phyloP scores from a whole-genome alignment of 2,797 vertebrate genomes.

The Picus viridis region DNA sequence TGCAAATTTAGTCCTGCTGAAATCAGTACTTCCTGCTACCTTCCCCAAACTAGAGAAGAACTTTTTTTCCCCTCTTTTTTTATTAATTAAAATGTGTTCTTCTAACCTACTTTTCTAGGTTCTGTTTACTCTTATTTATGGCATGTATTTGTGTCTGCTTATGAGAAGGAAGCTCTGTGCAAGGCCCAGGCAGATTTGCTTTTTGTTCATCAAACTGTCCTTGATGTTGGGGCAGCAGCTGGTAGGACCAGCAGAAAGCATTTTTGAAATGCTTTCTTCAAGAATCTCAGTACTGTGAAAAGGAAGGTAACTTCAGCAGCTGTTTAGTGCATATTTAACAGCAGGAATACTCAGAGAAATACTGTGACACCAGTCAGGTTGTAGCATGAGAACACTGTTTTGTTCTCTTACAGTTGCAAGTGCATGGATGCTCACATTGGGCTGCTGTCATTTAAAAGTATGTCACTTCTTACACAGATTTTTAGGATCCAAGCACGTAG shows the following conservation, averaged over 20 bases:
- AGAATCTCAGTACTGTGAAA: background rate
- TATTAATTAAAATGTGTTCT: background rate
- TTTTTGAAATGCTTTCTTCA: background rate
- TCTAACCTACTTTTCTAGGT: background rate
- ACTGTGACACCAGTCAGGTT: background rate
- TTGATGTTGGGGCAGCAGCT: conserved; percentile 10
- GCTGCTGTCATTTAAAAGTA: background rate
- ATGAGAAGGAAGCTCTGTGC: background rate
- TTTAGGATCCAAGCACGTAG: background rate
- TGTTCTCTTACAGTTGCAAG: background rate
- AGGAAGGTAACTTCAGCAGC: background rate
- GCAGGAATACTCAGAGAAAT: background rate
- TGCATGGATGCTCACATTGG: rapidly evolving
- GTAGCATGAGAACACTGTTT: background rate
- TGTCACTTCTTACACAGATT: background rate
- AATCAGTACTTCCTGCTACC: background rate
- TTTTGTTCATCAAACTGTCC: background rate
- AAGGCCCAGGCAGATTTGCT: background rate
- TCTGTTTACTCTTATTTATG: background rate
- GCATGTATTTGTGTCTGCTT: background rate
- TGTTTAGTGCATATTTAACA: background rate
- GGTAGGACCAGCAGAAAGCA: background rate
- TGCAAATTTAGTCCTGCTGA: background rate
- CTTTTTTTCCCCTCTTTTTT: background rate
- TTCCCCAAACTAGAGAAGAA: background rate